phyloP scores from a whole-genome alignment of 2,113 vertebrate species.

The Hiodon tergisus region DNA sequence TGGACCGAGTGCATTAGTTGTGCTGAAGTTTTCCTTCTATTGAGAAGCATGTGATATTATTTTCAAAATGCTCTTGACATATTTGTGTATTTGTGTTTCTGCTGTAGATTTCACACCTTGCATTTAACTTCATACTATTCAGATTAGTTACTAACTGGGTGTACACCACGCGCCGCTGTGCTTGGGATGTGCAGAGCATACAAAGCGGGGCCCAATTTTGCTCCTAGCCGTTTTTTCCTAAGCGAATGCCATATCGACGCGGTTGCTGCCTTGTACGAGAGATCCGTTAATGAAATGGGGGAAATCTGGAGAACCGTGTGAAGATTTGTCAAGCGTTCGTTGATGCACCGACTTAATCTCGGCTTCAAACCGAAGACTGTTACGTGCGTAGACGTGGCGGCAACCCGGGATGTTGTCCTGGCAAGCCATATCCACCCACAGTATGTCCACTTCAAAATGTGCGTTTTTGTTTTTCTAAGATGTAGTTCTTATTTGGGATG shows the following conservation, averaged over 20 bases:
- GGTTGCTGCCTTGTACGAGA: conserved; percentile 42
- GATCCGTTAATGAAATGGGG: conserved; percentile 25
- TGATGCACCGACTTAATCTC: conserved; percentile 21
- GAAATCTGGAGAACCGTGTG: conserved; percentile 6
- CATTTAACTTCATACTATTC: conserved; percentile 15
- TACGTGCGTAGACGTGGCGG: conserved; percentile 23
- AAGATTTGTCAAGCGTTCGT: conserved; percentile 16
- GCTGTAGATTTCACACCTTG: conserved; percentile 27
- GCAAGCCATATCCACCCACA: conserved; percentile 36
- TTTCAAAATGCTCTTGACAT: conserved; percentile 28
- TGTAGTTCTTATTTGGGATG: conserved; percentile 30
- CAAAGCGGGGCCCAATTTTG: conserved; percentile 20
- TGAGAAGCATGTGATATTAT: conserved; percentile 32
- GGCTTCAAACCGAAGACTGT: conserved; percentile 9
- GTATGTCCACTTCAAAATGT: conserved; percentile 32
- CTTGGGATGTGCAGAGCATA: conserved; percentile 29
- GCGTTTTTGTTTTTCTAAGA: conserved; percentile 34
- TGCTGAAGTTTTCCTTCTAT: conserved; percentile 30
- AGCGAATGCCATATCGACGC: conserved; percentile 35
- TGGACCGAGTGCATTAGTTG: conserved; percentile 30
- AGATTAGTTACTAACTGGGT: conserved; percentile 18
- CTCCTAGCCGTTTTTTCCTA: conserved; percentile 27
- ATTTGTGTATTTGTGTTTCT: conserved; percentile 29
- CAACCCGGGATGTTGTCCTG: conserved; percentile 35
- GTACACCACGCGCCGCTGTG: conserved; percentile 35